Conservation (phyloP, 2,888 invertebrate genomes). For the Allophyes oxyacanthae region DNA sequence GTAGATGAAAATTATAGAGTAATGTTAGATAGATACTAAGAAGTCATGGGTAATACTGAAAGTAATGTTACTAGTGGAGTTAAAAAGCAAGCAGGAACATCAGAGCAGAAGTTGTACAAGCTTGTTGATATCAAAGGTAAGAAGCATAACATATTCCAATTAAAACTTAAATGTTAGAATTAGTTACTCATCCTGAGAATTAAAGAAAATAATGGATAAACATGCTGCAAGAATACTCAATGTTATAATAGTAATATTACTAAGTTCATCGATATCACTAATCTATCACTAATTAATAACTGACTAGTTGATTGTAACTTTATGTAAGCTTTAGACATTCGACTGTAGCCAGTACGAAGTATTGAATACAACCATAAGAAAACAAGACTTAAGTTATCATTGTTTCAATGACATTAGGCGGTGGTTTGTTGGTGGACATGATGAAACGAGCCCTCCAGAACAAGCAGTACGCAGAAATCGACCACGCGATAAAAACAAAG, state of each 20-base stretch:
- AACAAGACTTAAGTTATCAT: no score
- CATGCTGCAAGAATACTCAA: no score
- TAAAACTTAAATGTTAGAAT: no score
- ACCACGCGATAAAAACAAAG: slow-evolving; percentile 97
- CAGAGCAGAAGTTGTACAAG: slow-evolving; percentile 95
- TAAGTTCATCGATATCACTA: no score
- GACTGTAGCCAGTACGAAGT: no score
- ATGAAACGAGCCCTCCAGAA: slow-evolving; percentile 97
- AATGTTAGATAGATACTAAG: background rate
- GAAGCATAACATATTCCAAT: slow-evolving; percentile 6
- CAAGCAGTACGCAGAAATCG: slow-evolving; percentile 97
- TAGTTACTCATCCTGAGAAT: no score
- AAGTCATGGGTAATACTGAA: slow-evolving; percentile 94
- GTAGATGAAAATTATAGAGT: background rate
- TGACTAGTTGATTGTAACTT: no score
- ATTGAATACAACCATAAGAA: no score
- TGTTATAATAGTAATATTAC: no score
- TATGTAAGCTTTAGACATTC: no score
- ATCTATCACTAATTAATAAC: no score
- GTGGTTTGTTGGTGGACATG: slow-evolving; percentile 97
- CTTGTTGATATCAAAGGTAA: slow-evolving; percentile 96
- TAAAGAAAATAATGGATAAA: no score
- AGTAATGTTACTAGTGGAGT: slow-evolving; percentile 98
- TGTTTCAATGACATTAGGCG: slow-evolving; percentile 87
- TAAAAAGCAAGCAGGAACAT: slow-evolving; percentile 97